Evolutionary conservation across 2,888 invertebrate species (phyloP), one percentile per base, ranked within the genome.

Genomic region (Heteromurus nitidus): DNA sequence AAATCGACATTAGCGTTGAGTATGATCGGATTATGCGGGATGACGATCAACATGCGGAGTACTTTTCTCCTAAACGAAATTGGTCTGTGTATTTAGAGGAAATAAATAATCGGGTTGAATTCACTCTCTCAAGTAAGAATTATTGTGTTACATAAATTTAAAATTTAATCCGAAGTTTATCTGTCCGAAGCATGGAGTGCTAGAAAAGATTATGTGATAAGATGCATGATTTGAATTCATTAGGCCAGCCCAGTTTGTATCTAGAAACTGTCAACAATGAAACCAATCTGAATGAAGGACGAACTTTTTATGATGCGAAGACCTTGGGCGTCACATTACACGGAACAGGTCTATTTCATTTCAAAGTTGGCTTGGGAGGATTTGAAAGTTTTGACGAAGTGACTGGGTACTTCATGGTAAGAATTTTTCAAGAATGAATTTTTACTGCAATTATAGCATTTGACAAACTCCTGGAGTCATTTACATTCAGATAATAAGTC

Each of bases 311-410:
- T 53, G 74, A 73, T 30, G 80, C 77, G 0, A 60, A 75, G n/a
- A 55, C 65, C 0, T 9, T 86, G 0, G 47, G n/a, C 1, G 62
- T 86, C 1, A 77, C 69, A 2, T 64, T 80, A 0, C 82, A 82
- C 53, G 86, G 86, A 24, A 85, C 85, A 1, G 86, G 86, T 1
- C 55, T 86, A 0, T 86, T 83, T 28, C 86, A 86, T 62, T 86
- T 86, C 69, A 80, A 75, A 30, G 85, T 74, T 11, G 42, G 44
- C 0, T 42, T 85, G 11, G 86, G 81, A 3, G 30, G 67, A 13
- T 85, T 85, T 53, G 85, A 86, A 18, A 83, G 80, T 53, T 85
- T 85, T 42, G 81, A 70, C 16, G 84, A 85, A 13, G 86, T 86
- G 31, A 75, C 82, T 11, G 85, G 83, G 5, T 75, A 85, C 67